Percentiles rank a stretch among this genome's conserved stretches.
These are phyloP conservation scores for Epinephelus coioides DNA, from an alignment of 2,797 vertebrate genomes.

Conservation along the genomic window DNA sequence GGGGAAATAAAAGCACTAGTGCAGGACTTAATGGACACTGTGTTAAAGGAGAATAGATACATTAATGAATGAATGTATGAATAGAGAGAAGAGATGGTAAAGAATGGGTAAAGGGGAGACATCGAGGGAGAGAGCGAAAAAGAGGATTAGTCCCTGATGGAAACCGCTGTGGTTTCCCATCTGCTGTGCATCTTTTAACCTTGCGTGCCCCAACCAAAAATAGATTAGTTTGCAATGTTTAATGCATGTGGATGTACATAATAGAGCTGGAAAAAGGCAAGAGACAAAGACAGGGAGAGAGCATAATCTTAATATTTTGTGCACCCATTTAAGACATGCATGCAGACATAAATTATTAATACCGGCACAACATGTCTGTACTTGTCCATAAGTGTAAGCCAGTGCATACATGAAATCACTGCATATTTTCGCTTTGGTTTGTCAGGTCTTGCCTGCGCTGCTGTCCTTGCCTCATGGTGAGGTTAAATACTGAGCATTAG, in stretches of 20 bases:
- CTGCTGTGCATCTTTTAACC: conserved; percentile 70
- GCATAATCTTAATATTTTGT: conserved; percentile 20
- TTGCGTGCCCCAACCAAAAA: conserved; percentile 56
- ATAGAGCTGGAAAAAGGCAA: conserved; percentile 4
- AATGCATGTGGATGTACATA: conserved; percentile 51
- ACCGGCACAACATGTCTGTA: conserved; percentile 4
- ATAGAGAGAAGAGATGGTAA: conserved; percentile 4
- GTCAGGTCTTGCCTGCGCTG: conserved; percentile 4
- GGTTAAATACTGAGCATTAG: conserved; percentile 60
- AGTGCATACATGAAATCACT: neutral
- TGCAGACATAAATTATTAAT: conserved; percentile 33
- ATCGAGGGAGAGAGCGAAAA: conserved; percentile 16
- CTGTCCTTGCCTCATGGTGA: conserved; percentile 57
- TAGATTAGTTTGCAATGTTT: conserved; percentile 58
- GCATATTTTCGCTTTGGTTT: conserved; percentile 16
- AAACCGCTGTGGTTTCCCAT: conserved; percentile 67
- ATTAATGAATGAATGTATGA: conserved; percentile 10
- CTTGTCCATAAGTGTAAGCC: conserved; percentile 14
- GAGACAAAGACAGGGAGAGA: neutral
- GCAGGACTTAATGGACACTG: neutral
- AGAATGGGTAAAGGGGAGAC: conserved; percentile 20
- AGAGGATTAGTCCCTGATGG: conserved; percentile 50
- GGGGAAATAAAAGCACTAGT: neutral
- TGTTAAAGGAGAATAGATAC: neutral
- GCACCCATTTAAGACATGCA: conserved; percentile 1